phyloP scores from a whole-genome alignment of 2,888 invertebrate species.

The Conops quadrifasciatus region DNA sequence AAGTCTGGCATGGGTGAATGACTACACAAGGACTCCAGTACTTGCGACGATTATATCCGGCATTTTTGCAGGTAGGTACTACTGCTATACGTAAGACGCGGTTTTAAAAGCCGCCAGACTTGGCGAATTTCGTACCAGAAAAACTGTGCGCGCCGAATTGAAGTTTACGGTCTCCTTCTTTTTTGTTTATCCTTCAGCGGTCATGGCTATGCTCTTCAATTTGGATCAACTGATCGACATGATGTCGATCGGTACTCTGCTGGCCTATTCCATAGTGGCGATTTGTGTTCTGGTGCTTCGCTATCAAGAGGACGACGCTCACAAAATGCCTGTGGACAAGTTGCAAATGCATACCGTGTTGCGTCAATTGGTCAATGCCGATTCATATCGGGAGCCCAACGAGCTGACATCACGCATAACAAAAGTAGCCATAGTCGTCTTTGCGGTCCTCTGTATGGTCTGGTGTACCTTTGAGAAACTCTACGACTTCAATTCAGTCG shows the following conservation, averaged over 20 bases:
- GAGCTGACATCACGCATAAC: slow-evolving; percentile 72
- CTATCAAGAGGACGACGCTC: slow-evolving; percentile 67
- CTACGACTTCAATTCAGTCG: slow-evolving; percentile 47
- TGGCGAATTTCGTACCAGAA: too few species aligned
- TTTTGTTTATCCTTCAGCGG: slow-evolving; percentile 67
- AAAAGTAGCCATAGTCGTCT: slow-evolving; percentile 70
- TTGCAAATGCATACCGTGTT: slow-evolving; percentile 59
- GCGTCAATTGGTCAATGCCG: slow-evolving; percentile 76
- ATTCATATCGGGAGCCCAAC: slow-evolving; percentile 75
- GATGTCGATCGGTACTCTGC: slow-evolving; percentile 93
- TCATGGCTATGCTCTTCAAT: slow-evolving; percentile 90
- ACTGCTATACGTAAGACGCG: neutral
- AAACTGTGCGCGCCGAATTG: too few species aligned
- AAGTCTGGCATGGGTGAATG: slow-evolving; percentile 74
- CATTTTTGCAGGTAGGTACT: slow-evolving; percentile 72
- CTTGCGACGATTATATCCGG: slow-evolving; percentile 81
- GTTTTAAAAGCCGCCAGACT: too few species aligned
- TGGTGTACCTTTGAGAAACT: slow-evolving; percentile 55
- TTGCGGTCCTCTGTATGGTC: slow-evolving; percentile 66
- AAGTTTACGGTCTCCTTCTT: neutral
- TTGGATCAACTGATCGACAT: slow-evolving; percentile 91
- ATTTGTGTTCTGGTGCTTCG: slow-evolving; percentile 88
- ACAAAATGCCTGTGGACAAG: slow-evolving; percentile 59
- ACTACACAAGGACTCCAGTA: slow-evolving; percentile 80
- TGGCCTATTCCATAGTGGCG: slow-evolving; percentile 92